Conservation (phyloP, 2,113 vertebrate species). For the Myrmecophaga tridactyla region DNA sequence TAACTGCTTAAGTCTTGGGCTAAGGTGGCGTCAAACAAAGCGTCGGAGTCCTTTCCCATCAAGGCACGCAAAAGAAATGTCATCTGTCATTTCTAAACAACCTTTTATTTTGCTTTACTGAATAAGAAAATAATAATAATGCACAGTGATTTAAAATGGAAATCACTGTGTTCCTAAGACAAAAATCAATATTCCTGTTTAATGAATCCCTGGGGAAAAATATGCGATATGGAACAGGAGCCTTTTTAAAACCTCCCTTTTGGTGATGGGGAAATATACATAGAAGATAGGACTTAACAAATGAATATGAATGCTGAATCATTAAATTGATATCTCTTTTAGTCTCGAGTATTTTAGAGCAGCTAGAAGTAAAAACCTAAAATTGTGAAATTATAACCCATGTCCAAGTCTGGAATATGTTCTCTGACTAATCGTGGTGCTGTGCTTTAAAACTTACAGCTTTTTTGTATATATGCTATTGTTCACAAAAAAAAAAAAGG, state of each 20-base stretch:
- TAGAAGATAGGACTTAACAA: too few species aligned
- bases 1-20: slow-evolving; percentile 74
- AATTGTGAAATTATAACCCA: too few species aligned
- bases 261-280: too few species aligned
- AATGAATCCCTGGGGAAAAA: not conserved
- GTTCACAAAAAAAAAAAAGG: too few species aligned
- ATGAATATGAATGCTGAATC: too few species aligned
- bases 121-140: not conserved
- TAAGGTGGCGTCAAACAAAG: slow-evolving; percentile 48
- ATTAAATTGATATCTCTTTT: too few species aligned
- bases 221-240: not conserved
- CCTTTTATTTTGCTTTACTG: not conserved
- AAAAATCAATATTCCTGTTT: slow-evolving; percentile 34
- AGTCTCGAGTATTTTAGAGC: too few species aligned
- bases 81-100: not conserved
- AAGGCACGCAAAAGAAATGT: not conserved
- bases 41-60: slow-evolving; percentile 48
- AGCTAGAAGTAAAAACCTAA: too few species aligned
- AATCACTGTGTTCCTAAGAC: slow-evolving; percentile 37
- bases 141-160: slow-evolving; percentile 13
- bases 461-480: too few species aligned
- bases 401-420: too few species aligned
- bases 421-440: too few species aligned
- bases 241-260: not conserved
- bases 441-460: too few species aligned